Base-by-base conservation (phyloP, 2,797 vertebrate species). In the Setipinna tenuifilis region DNA sequence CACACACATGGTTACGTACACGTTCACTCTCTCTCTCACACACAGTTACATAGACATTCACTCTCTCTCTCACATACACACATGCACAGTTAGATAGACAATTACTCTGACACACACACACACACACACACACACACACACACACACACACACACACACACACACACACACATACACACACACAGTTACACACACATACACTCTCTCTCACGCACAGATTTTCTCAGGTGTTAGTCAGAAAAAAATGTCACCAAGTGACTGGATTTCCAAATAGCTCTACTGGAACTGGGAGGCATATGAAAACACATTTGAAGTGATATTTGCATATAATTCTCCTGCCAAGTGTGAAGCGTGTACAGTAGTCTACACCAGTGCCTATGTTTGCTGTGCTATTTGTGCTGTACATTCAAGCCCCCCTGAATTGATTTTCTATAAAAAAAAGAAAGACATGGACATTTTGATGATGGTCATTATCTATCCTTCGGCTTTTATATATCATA, bases 171-270 rank as follows among this genome's bases (percentile, higher is more conserved):
- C 50, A 54, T 7, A 54, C 50, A 54, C 50, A 54, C 2, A 54
- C 50, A 54, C 61, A 84, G 25, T 83, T 50, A 81, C 82, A 81
- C 81, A 50, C 81, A 31, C 81, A 68, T 58, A 75, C 58, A 84
- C 50, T 10, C 50, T 10, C 50, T 10, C 50, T 10, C 50, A 54
- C 50, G 9, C 7, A 54, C 50, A 54, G 2, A 54, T 14, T 3
- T 54, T 54, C 35, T 41, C 35, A 41, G 35, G 5, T 85, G 41
- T 68, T 59, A 85, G 75, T 81, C 11, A 54, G 54, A 6, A 83
- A 6, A 35, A 71, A 58, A 82, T 46, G 59, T 31, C 28, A 81
- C 78, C 85, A 82, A 62, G 68, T 85, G 81, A 82, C 25, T n/a
- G 23, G 58, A n/a, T 57, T 14, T 14, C 46, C 2, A 41, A 65